Evolutionary conservation across 2,888 invertebrate species (phyloP).

Genomic region (Smittia sp.): DNA sequence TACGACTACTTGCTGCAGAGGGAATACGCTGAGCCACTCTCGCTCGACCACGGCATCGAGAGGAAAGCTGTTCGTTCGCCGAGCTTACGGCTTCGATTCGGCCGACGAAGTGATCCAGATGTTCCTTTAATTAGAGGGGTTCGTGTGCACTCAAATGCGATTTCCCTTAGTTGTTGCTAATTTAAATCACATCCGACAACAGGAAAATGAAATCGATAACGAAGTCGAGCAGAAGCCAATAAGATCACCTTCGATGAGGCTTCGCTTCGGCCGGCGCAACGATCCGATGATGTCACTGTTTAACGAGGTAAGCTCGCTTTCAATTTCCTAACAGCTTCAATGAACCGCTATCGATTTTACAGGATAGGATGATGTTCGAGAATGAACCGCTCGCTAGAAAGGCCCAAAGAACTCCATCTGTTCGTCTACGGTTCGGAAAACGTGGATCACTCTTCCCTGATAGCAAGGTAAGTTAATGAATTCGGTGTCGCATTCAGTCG

Average conservation of each 20-base stretch:
- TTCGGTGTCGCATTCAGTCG: no score
- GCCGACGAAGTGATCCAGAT: constrained; percentile 69
- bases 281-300: constrained; percentile 61
- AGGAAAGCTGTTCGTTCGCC: constrained; percentile 76
- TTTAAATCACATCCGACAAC: not conserved
- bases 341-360: not conserved
- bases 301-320: constrained; percentile 34
- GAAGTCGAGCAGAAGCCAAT: constrained; percentile 68
- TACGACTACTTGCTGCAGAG: constrained; percentile 52
- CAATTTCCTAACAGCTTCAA: no score
- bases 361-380: constrained; percentile 28
- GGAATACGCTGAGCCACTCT: constrained; percentile 52
- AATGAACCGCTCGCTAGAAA: constrained; percentile 54
- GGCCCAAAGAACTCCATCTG: constrained; percentile 73
- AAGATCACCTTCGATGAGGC: constrained; percentile 71
- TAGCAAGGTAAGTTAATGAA: constrained; percentile 26
- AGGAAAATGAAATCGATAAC: constrained; percentile 45
- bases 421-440: constrained; percentile 73
- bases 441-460: constrained; percentile 49
- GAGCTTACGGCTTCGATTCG: constrained; percentile 72
- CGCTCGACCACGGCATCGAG: constrained; percentile 66
- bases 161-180: not conserved
- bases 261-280: constrained; percentile 73
- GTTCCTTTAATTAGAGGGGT: constrained; percentile 54
- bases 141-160: not conserved